Evolutionary conservation across 2,113 vertebrate genomes (phyloP), one percentile per base, ranked within the genome.

Genomic region (Sitta europaea): DNA sequence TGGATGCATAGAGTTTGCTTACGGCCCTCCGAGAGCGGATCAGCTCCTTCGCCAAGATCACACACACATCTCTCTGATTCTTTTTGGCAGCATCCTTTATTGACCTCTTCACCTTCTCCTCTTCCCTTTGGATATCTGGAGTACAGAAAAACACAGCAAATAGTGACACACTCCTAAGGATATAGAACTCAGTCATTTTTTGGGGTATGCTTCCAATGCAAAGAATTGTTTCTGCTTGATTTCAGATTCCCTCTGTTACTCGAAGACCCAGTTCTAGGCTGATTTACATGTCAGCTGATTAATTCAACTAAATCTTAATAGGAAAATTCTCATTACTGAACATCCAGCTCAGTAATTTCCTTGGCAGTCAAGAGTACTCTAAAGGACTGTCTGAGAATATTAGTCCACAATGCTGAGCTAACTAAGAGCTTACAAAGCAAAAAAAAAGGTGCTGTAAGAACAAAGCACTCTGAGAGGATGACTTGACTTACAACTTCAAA

Each of bases 81-180:
- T 99, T 99, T 79, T 99, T 99, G 90, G 99, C 99, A 63, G 99
- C 99, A 88, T 99, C 99, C 97, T 99, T 99, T 79, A 99, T 98
- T 1, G 99, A 99, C 51, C 99, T 96, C 94, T 99, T 99, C 50
- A 99, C 99, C 92, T 99, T 99, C 90, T 99, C 99, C 97, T 99
- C 97, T 96, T 99, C 99, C 93, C 99, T 98, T 98, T 99, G 99
- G 91, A 99, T 99, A 97, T 99, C 99, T 99, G 94, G 29, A 90
- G 91, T 14, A 43, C 45, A 76, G 79, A 83, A 38, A 75, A 45
- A 38, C 33, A 86, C 10, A 79, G 51, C 24, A 42, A 66, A 29
- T 0, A 42, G 7, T 38, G 22, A 80, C 3, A 5, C 76, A 20
- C 54, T 47, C 74, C 33, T 55, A 10, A 43, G 40, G 29, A 57